Conservation (phyloP, 2,888 invertebrate genomes). For the Clusia tigrina region DNA sequence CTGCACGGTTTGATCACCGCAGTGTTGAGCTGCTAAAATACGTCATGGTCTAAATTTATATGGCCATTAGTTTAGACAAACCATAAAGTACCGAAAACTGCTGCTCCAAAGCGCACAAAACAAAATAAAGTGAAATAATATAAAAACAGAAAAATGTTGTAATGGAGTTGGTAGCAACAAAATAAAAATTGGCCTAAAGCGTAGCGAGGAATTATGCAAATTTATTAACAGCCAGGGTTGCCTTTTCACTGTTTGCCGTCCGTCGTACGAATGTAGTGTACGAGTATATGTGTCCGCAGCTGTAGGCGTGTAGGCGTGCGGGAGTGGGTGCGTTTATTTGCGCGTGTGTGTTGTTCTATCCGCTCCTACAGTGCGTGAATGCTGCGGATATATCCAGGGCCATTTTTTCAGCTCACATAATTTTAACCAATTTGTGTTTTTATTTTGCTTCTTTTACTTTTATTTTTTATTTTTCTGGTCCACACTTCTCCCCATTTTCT, state of each 20-base stretch:
- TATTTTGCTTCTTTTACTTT: constrained; percentile 10
- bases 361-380: constrained; percentile 1
- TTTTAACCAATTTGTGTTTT: constrained; percentile 14
- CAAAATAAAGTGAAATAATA: background rate
- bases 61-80: background rate
- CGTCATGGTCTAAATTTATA: background rate
- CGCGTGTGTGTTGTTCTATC: constrained; percentile 13
- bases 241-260: constrained; percentile 40
- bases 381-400: background rate
- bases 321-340: background rate
- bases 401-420: background rate
- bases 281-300: too few species aligned
- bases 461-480: background rate
- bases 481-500: background rate
- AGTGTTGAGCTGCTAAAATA: background rate
- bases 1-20: background rate
- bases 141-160: background rate
- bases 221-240: constrained; percentile 47
- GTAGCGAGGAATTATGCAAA: constrained; percentile 49
- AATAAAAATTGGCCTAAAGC: constrained; percentile 10
- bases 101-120: background rate
- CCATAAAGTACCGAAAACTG: background rate
- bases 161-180: too few species aligned
- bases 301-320: too few species aligned
- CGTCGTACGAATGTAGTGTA: too few species aligned